Evolutionary conservation across 1,140 invertebrate species (phyloP), one percentile per base, ranked within the genome.

Genomic region (Euwallacea fornicatus): DNA sequence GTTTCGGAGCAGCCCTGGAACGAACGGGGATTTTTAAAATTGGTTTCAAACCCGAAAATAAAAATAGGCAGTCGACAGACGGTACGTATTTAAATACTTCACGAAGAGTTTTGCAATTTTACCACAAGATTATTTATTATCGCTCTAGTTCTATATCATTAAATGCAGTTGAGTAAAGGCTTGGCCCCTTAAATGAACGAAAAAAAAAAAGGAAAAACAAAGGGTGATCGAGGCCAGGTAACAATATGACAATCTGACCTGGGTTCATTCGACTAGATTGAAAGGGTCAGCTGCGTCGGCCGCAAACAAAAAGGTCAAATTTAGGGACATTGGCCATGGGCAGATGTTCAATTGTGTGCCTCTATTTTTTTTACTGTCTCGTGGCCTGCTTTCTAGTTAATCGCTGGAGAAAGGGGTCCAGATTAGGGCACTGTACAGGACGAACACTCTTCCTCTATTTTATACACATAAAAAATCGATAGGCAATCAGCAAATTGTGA

Each of bases 281-380:
- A 61, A 69, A 69, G 67, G 67, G 67, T 69, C 67, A 69, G 59
- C 67, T 69, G 67, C 21, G 53, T 21, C 46, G 41, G 47, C 13
- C 59, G 67, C 67, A 69, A 69, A 69, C 67, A 69, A 74, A 74
- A 74, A 74, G 73, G 73, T 74, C 73, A 74, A 71, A 74, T 74
- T 74, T 74, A 74, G 73, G 73, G 73, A 74, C 73, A 74, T 67
- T 74, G 73, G 73, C 73, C 66, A 74, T 70, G 69, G 66, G 62
- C 73, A 74, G 73, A 74, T 74, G 73, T 74, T 74, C 59, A 44
- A 69, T 66, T 66, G 63, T 68, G 61, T 66, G 21, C 66, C 54
- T 65, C 55, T 42, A 58, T 71, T 73, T 74, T 71, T 73, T 69
- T 63, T 63, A 33, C 21, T 33, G 21, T 33, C 21, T 33, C 21